Base-by-base conservation (phyloP, 1,140 invertebrate species). In the Drosophila baimaii region DNA sequence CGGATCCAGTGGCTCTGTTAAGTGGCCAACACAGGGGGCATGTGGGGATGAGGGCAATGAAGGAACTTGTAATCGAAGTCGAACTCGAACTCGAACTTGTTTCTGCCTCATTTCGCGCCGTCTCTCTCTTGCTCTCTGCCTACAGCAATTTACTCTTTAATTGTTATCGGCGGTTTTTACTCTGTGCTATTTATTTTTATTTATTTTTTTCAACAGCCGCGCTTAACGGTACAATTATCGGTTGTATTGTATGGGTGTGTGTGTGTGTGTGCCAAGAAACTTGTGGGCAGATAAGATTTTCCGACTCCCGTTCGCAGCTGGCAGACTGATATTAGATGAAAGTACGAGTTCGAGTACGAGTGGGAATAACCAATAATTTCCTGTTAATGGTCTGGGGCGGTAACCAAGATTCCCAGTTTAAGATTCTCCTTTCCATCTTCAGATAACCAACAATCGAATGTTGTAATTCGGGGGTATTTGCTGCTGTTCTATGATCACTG, bases 191-290 rank as follows among this genome's bases (percentile, higher is more conserved):
- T 43, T 56, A 47, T 56, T 70, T 81, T 62, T 83, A 61, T 81
- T 81, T 78, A 55, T 71, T 81, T 64, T 80, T 85, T 77, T 65
- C n/a, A 52, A 73, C 77, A 70, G 57, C 46, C 64, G 57, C 51
- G 63, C 51, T 77, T 85, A 81, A 84, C 81, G 81, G 81, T 84
- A 84, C 63, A 80, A 69, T 81, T 85, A 81, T 84, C 56, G 63
- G 25, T 68, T 46, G 57, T 63, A 35, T 21, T 33, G 46, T 43
- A 21, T 46, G 46, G n/a, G 23, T 49, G 43, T 35, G 56, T 54
- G 44, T 73, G 57, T 64, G 12, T 27, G 47, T 61, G 23, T 19
- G 25, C 49, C 27, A 49, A 68, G 31, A 64, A 64, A 41, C 44
- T 66, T 56, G 66, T 71, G 66, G 65, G 68, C 41, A 70, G 68